Evolutionary conservation across 92 coral and sea anemone species (phyloP), one percentile per base, ranked within the genome.

Genomic region (Ricordea florida): DNA sequence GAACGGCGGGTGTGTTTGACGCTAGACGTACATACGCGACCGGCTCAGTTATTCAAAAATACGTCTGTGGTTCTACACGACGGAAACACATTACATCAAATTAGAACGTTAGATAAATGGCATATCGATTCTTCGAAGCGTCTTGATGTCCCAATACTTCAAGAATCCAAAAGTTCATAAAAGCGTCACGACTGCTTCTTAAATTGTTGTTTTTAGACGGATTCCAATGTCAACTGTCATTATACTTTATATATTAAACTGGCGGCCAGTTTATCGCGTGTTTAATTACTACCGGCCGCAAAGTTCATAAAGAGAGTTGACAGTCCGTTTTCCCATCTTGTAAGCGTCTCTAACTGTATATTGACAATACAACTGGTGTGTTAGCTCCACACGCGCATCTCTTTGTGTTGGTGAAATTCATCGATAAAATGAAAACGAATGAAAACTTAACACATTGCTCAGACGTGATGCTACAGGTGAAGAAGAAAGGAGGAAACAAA

Each of bases 21-120:
- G n/a, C n/a, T 52, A 55, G 38, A 59, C 27, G 66, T 63, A 70
- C 53, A 35, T 26, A 65, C 37, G 41, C 43, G 42, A 28, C 17
- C 77, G 28, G 44, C 77, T 53, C 16, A 28, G 77, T 53, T 70
- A 70, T 70, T 70, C 77, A 70, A 38, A 38, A 70, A 70, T 53
- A 70, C 66, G 40, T 50, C 62, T 34, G 50, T 50, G 34, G 37
- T 52, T 70, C 37, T 42, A 38, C 5, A 40, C 56, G 77, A 53
- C 77, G 77, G 77, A 70, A 70, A 42, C 65, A 70, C 77, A 55
- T 70, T 70, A 35, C 40, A 40, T 38, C 49, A 69, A 69, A 51
- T 49, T 51, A 69, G 62, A 69, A 70, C 77, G 77, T 70, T 70
- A 70, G 66, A 65, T 55, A 70, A 70, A 70, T 70, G 77, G 49